Conservation (phyloP, 1,140 invertebrate species). For the Euwallacea fornicatus region DNA sequence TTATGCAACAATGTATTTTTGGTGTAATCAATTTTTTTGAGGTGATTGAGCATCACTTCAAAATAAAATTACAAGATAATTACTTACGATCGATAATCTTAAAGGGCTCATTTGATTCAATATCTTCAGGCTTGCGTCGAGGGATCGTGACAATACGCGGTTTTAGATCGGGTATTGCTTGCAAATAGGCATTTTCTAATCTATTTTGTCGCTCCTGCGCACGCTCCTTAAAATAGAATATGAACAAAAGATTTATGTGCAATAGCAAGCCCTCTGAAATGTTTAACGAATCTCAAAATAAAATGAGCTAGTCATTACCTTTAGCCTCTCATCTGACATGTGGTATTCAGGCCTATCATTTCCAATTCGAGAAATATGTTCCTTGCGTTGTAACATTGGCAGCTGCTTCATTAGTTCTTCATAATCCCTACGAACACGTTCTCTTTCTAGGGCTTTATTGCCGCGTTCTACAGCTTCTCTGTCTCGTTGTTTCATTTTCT, state of each 20-base stretch:
- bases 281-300: no score
- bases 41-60: not conserved
- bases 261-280: no score
- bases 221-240: constrained; percentile 17
- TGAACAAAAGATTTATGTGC: no score
- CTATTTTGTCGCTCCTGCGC: constrained; percentile 46
- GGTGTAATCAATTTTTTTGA: no score
- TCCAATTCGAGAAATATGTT: constrained; percentile 45
- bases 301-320: not conserved
- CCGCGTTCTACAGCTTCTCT: constrained; percentile 53
- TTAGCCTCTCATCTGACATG: constrained; percentile 47
- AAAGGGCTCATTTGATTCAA: constrained; percentile 24
- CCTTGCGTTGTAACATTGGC: constrained; percentile 50
- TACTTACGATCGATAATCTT: constrained; percentile 28
- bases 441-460: constrained; percentile 55
- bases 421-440: constrained; percentile 57
- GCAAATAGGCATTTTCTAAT: constrained; percentile 49
- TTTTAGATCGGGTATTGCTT: constrained; percentile 42
- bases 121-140: constrained; percentile 21
- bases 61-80: not conserved
- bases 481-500: constrained; percentile 44
- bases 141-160: constrained; percentile 42
- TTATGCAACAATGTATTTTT: not conserved
- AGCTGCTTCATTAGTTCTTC: constrained; percentile 55
- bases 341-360: constrained; percentile 48